These are phyloP conservation scores for Rhabdomys dilectus DNA, from an alignment of 2,113 vertebrate genomes.

Conservation along the genomic window DNA sequence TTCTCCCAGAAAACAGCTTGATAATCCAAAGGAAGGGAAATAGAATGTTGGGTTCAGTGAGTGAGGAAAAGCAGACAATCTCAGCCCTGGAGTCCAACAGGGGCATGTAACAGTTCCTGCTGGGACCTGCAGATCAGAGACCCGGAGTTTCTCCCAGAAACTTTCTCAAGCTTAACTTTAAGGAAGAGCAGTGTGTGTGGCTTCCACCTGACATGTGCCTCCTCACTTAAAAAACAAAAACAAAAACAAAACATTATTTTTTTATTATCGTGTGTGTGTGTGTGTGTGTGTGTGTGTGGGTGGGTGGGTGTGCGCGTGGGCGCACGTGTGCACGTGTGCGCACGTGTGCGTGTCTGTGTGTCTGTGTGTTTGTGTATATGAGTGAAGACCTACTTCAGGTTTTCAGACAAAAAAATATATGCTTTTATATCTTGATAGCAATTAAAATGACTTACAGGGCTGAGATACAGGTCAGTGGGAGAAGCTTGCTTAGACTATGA, in stretches of 20 bases:
- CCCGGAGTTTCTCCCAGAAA: background rate
- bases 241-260: background rate
- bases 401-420: background rate
- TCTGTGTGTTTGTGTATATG: background rate
- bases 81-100: background rate
- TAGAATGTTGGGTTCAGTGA: background rate
- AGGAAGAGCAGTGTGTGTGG: background rate
- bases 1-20: background rate
- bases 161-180: background rate
- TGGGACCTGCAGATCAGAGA: background rate
- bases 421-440: too few relatives aligned
- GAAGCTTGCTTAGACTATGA: background rate
- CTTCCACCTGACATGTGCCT: background rate
- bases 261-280: background rate
- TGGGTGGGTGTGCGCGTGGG: too few relatives aligned
- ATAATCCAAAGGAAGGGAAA: background rate
- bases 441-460: background rate
- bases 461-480: background rate
- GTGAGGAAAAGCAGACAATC: background rate
- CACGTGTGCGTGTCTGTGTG: too few relatives aligned
- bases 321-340: too few relatives aligned
- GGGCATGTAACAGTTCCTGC: fast-evolving
- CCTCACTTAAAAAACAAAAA: background rate
- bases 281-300: background rate
- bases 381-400: background rate